These are phyloP conservation scores for Phodopus roborovskii DNA, from an alignment of 2,113 vertebrate species.

Conservation along the genomic window DNA sequence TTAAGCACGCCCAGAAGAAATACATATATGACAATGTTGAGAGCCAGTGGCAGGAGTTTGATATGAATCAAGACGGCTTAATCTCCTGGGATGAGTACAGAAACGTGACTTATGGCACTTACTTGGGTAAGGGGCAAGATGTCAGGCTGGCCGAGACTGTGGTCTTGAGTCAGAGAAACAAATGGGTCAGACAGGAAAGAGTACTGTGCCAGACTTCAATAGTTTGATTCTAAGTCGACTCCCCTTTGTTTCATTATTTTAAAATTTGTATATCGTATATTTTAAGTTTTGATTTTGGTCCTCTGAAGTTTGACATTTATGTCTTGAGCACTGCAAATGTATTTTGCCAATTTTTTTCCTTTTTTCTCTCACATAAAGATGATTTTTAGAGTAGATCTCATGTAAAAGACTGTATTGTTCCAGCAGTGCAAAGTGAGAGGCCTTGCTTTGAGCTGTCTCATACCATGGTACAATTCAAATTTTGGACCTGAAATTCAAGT, in stretches of 20 bases:
- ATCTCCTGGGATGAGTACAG: constrained; percentile 93
- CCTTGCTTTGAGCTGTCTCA: constrained; percentile 35
- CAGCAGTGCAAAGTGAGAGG: constrained; percentile 28
- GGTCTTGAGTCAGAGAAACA: constrained; percentile 74
- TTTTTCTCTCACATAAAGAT: not conserved
- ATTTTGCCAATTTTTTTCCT: constrained; percentile 40
- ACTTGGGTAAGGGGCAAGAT: constrained; percentile 89
- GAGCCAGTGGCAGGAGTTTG: constrained; percentile 90
- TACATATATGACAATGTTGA: constrained; percentile 88
- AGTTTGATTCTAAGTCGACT: constrained; percentile 17
- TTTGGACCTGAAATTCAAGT: constrained; percentile 49
- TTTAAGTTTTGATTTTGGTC: constrained; percentile 38
- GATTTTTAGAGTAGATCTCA: constrained; percentile 35
- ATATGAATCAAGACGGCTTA: constrained; percentile 87
- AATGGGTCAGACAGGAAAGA: constrained; percentile 60
- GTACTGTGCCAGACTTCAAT: not conserved
- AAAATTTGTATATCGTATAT: constrained; percentile 14
- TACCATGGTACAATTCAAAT: constrained; percentile 13
- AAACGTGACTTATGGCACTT: constrained; percentile 91
- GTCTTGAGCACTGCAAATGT: constrained; percentile 57
- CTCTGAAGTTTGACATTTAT: constrained; percentile 43
- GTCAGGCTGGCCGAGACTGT: constrained; percentile 50
- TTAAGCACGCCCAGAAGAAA: constrained; percentile 89
- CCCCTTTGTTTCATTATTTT: constrained; percentile 32
- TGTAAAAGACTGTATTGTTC: constrained; percentile 44